phyloP scores from a whole-genome alignment of 2,797 vertebrate genomes.

The Buceros bicornis region DNA sequence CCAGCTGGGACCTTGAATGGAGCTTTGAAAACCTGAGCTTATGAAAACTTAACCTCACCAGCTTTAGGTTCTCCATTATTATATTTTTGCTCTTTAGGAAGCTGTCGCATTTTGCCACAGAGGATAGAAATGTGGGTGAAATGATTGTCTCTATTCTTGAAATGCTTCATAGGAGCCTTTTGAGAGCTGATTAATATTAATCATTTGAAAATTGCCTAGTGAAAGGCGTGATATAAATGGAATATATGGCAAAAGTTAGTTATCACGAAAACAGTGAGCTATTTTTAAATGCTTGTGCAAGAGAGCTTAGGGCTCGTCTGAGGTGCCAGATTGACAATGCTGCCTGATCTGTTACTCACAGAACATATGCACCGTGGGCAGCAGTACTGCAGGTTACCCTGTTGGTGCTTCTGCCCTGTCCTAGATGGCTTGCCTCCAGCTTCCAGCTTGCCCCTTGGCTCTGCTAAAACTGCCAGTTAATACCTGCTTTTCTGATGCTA shows the following conservation, averaged over 20 bases:
- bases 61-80: not conserved
- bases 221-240: not conserved
- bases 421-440: not conserved
- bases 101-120: not conserved
- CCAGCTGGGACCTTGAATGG: not conserved
- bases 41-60: constrained; percentile 28
- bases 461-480: not conserved
- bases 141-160: not conserved
- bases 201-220: not conserved
- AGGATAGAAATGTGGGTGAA: constrained; percentile 12
- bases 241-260: not conserved
- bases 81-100: constrained; percentile 13
- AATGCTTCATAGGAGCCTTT: not conserved
- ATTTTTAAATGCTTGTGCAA: not conserved
- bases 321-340: not conserved
- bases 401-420: not conserved
- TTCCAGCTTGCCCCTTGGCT: not conserved
- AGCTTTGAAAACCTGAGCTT: constrained; percentile 25
- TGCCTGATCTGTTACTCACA: not conserved
- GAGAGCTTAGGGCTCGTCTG: not conserved
- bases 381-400: not conserved
- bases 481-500: not conserved
- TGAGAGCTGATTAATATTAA: constrained; percentile 52
- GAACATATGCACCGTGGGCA: not conserved
- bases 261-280: not conserved